Evolutionary conservation across 2,888 invertebrate species (phyloP), one percentile per base, ranked within the genome.

Genomic region (Diplazon laetatorius): DNA sequence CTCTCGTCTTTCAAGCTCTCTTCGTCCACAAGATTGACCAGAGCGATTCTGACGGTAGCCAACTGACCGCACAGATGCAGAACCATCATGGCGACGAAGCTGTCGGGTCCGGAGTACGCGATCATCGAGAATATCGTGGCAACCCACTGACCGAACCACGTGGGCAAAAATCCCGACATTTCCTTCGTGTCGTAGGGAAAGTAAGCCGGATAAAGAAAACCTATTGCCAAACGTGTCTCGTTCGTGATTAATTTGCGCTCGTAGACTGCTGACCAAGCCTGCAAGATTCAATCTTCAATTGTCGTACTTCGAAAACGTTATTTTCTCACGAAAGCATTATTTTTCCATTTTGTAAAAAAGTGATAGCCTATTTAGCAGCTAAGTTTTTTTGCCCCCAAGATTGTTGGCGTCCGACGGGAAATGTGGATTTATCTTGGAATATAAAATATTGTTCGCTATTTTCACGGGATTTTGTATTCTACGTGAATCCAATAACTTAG

Each of bases 31-130:
- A 81, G 42, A 63, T 76, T 78, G 0, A 46, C 50, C 16, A 81
- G 46, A 12, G 62, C 52, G 22, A 76, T 63, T 52, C 69, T 74
- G 22, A 76, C 50, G 1, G 73, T 70, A 5, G 76, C 72, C 5
- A 88, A 50, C 68, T 88, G 89, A 3, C 85, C 85, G 44, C 88
- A 88, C 4, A 87, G 55, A 62, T 88, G 88, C 25, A 87, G 52
- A 0, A 87, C 81, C 10, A 87, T 68, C 10, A 86, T 81, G 1
- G 82, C 81, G 2, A 88, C 68, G 12, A 85, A 84, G 1, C 84
- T 79, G 39, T 89, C 88, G 9, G 84, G 81, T 3, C 82, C 82
- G 4, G 86, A 82, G 62, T 85, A 89, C 3, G 81, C 82, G 18
- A 83, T 81, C n/a, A 85, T 82, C 0, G 84, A 80, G 9, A 86